Conservation (phyloP, 2,797 vertebrate genomes). For the Falco berigora region DNA sequence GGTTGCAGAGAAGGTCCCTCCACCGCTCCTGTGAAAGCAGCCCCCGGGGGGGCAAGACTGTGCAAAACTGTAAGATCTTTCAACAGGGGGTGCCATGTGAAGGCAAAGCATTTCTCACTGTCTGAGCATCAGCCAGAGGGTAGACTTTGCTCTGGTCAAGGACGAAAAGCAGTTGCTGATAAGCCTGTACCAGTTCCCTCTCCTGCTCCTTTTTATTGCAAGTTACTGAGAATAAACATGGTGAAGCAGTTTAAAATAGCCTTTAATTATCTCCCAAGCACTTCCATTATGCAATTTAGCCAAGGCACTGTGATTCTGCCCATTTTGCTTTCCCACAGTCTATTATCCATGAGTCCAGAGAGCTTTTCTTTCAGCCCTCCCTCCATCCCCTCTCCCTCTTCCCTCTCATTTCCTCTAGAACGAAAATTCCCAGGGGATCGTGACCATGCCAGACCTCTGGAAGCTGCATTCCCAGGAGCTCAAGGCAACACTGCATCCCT, state of each 20-base stretch:
- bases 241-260: not conserved
- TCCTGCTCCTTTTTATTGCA: not conserved
- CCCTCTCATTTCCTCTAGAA: not conserved
- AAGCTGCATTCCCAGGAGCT: not conserved
- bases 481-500: not conserved
- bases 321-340: not conserved
- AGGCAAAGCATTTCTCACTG: rapidly evolving
- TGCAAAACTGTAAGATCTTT: not conserved
- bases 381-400: not conserved
- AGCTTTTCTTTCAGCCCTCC: not conserved
- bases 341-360: not conserved
- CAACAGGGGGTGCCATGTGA: not conserved
- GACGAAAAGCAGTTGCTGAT: not conserved
- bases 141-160: not conserved
- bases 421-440: not conserved
- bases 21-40: not conserved
- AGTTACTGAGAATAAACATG: not conserved
- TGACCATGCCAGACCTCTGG: not conserved
- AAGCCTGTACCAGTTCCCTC: not conserved
- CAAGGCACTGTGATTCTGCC: not conserved
- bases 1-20: not conserved
- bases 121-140: not conserved
- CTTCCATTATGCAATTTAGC: not conserved
- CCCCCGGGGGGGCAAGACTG: not conserved
- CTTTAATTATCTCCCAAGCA: not conserved